Base-by-base conservation (phyloP, 2,797 vertebrate species). In the Coilia nasus region DNA sequence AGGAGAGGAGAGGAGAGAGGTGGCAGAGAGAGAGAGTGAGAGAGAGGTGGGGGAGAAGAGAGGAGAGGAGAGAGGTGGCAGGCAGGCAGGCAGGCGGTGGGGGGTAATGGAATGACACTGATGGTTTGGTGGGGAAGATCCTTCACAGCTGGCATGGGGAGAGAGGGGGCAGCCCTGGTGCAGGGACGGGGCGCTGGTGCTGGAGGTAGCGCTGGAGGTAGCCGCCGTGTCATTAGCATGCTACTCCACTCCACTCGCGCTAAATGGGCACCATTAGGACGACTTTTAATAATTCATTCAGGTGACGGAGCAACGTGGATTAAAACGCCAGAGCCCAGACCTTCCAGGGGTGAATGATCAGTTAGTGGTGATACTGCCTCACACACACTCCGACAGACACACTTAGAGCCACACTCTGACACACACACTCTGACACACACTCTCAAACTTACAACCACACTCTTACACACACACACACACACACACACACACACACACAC, bases 211-310 rank as follows among this genome's bases (percentile, higher is more conserved):
- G 50, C 50, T 54, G 7, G 7, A 1, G 50, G 9, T 54, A 21
- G 81, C 84, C 83, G 90, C 89, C 86, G 87, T 90, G 90, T 92
- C 90, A 93, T 92, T 95, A 92, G 90, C 90, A 93, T 92, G 91
- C 88, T 23, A 84, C 87, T 87, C 89, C 87, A 86, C 90, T 91
- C 90, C 88, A 88, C 87, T 88, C 83, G 88, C 83, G 84, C 90
- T 94, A 94, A 95, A 93, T 92, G 92, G 92, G 82, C 89, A 92
- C 92, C 90, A 93, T 95, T 94, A 94, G 92, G 92, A 92, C 89
- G 90, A 92, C 92, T 93, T 92, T 94, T 89, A 94, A 94, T 94
- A 92, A 94, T 93, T 95, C 92, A 95, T 94, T 89, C 90, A 87
- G 86, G 46, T 62, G 83, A 83, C 83, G 86, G 91, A 92, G 83